phyloP scores from a whole-genome alignment of 2,113 vertebrate genomes.

The Myocastor coypus region DNA sequence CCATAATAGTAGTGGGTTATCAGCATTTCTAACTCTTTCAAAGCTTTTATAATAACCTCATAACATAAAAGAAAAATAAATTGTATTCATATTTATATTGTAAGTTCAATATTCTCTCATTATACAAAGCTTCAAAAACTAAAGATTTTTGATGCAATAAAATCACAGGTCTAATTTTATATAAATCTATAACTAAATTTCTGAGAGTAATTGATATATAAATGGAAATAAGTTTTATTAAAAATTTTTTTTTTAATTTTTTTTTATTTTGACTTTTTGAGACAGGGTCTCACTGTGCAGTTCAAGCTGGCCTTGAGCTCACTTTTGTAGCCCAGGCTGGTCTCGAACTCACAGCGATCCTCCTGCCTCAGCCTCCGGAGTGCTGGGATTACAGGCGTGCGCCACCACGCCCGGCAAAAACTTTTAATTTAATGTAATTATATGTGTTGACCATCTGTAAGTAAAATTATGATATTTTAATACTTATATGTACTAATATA shows the following conservation, averaged over 20 bases:
- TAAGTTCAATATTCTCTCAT: conserved; percentile 49
- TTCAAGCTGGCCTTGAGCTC: no score
- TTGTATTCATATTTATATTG: conserved; percentile 50
- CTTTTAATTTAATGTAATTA: background rate
- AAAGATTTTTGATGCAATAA: conserved; percentile 9
- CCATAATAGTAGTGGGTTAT: no score
- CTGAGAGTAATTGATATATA: background rate
- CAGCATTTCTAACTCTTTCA: conserved; percentile 50
- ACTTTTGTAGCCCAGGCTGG: no score
- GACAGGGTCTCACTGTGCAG: no score
- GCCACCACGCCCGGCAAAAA: no score
- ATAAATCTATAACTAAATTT: background rate
- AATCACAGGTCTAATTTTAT: conserved; percentile 43
- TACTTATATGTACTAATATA: background rate
- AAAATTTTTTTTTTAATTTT: no score
- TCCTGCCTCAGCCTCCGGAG: no score
- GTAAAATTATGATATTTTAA: background rate
- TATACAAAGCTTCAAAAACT: background rate
- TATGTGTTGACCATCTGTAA: background rate
- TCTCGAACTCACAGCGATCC: no score
- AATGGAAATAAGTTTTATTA: no score
- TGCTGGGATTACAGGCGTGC: no score
- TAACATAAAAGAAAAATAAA: background rate
- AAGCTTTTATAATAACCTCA: conserved; percentile 36
- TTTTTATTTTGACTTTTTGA: no score